phyloP scores from a whole-genome alignment of 2,113 vertebrate genomes.

The Dasyurus viverrinus region DNA sequence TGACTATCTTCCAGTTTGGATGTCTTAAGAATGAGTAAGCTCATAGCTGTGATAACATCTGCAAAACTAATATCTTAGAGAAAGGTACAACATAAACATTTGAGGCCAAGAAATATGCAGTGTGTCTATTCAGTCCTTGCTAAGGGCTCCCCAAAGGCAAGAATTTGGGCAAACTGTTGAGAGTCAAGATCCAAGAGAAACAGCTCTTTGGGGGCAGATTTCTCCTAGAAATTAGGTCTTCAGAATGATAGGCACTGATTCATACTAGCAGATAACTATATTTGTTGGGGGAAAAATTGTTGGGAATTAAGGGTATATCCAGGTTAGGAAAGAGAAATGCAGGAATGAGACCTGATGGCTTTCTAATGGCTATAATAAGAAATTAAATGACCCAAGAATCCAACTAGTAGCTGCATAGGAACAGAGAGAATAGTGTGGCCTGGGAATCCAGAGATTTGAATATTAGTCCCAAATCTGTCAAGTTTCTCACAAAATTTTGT shows the following conservation, averaged over 20 bases:
- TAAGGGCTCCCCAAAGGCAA: slow-evolving; percentile 17
- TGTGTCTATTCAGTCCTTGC: slow-evolving; percentile 22
- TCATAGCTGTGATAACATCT: slow-evolving; percentile 46
- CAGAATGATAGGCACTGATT: neutral
- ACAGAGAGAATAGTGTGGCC: neutral
- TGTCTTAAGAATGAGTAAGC: slow-evolving; percentile 61
- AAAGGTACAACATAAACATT: neutral
- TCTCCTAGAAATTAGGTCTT: neutral
- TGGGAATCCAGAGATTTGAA: neutral
- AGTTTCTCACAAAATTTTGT: neutral
- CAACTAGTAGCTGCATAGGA: neutral
- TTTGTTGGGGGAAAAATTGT: neutral
- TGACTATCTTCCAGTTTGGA: slow-evolving; percentile 52
- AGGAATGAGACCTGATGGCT: neutral
- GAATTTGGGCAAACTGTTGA: neutral
- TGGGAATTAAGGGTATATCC: neutral
- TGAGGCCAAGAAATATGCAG: slow-evolving; percentile 37
- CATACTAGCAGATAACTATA: neutral
- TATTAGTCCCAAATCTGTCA: neutral
- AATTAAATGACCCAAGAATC: neutral
- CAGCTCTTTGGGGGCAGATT: neutral
- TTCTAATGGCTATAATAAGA: neutral
- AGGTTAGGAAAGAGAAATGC: neutral
- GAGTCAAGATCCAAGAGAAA: neutral
- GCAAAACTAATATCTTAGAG: slow-evolving; percentile 16